A percentile compares a stretch with the other conserved stretches of the same genome.
Conservation (phyloP, 1,140 invertebrate species). For the Philopotamus ludificatus region DNA sequence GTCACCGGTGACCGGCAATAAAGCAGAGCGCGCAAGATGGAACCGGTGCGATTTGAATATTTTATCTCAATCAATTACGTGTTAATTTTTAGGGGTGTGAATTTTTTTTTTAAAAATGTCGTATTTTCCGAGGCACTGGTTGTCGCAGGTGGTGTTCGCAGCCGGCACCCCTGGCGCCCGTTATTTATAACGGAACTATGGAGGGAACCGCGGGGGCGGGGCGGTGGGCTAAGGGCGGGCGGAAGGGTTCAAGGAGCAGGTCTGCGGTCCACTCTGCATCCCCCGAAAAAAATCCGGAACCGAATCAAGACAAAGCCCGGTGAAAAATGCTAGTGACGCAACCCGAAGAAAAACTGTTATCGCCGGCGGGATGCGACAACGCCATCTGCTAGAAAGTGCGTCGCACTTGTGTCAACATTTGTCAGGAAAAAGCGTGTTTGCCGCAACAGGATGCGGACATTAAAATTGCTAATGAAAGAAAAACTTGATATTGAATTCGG, state of each 20-base stretch:
- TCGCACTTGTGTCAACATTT: not conserved
- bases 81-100: no score
- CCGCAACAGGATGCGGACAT: not conserved
- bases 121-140: slow-evolving; percentile 2
- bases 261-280: slow-evolving; percentile 8
- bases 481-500: no score
- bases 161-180: slow-evolving; percentile 21
- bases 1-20: no score
- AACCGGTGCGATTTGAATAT: no score
- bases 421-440: not conserved
- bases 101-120: no score
- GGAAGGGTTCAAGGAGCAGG: slow-evolving; percentile 9
- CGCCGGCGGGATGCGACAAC: not conserved
- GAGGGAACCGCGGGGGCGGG: not conserved
- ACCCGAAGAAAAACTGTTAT: no score
- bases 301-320: not conserved
- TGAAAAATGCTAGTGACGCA: no score
- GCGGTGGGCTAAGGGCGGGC: not conserved
- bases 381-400: not conserved
- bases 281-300: slow-evolving; percentile 4
- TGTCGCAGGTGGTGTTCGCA: slow-evolving; percentile 25
- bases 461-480: no score
- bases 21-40: no score
- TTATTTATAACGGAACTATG: slow-evolving; percentile 29
- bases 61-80: no score